Conservation (phyloP, 2,797 vertebrate genomes). For the Coilia nasus region DNA sequence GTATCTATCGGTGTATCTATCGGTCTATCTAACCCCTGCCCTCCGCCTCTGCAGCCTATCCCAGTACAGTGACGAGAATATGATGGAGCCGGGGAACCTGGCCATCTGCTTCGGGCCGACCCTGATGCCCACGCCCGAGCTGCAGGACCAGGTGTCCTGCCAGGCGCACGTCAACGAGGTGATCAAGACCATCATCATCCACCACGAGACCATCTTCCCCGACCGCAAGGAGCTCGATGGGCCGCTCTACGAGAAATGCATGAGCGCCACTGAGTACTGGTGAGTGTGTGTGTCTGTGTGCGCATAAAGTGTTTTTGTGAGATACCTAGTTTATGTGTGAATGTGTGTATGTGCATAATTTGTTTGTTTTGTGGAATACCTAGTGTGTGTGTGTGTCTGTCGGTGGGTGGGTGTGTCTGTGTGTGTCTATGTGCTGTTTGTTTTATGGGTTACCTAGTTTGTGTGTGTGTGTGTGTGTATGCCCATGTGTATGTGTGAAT, state of each 20-base stretch:
- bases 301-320: not conserved
- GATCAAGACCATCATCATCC: conserved; percentile 97
- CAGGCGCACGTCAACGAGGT: conserved; percentile 98
- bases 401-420: not conserved
- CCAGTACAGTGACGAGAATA: conserved; percentile 98
- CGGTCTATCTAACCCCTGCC: too few species aligned
- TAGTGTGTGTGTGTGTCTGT: not conserved
- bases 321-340: not conserved
- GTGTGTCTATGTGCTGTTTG: too few species aligned
- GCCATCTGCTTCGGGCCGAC: conserved; percentile 98
- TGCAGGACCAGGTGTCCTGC: conserved; percentile 96
- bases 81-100: conserved; percentile 98
- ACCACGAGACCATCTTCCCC: conserved; percentile 97
- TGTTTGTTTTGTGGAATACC: too few species aligned
- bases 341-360: not conserved
- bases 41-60: conserved; percentile 79
- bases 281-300: conserved; percentile 57
- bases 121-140: conserved; percentile 94
- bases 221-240: conserved; percentile 95
- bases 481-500: not conserved
- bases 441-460: too few species aligned
- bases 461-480: not conserved
- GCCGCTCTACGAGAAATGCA: conserved; percentile 97
- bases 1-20: too few species aligned
- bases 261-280: conserved; percentile 98